Conservation (phyloP, 2,113 vertebrate genomes). For the human (Homo sapiens) region DNA sequence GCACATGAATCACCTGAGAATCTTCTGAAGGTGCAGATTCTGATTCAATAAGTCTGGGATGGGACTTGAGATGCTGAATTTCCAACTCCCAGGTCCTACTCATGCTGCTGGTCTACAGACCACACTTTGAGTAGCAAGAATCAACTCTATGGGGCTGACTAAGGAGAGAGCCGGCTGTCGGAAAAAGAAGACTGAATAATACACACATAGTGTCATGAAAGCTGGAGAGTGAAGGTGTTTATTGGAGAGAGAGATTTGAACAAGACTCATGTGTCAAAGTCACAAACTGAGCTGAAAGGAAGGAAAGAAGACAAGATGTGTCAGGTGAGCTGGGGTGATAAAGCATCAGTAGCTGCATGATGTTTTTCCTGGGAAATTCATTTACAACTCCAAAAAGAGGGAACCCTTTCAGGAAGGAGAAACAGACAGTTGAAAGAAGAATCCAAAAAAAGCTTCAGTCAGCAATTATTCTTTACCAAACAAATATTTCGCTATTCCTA, state of each 20-base stretch:
- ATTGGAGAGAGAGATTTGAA: not conserved
- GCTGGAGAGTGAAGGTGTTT: not conserved
- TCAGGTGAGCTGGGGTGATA: not conserved
- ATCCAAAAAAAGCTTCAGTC: not conserved
- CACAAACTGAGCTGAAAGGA: not conserved
- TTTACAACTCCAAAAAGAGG: not conserved
- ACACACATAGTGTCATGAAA: not conserved
- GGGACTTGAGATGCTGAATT: not conserved
- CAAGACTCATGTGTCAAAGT: not conserved
- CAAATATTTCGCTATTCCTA: not conserved
- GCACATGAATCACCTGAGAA: not conserved
- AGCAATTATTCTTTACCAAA: not conserved
- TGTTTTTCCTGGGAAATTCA: not conserved
- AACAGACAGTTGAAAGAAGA: conserved; percentile 1
- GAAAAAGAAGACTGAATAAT: not conserved
- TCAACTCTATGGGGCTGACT: not conserved
- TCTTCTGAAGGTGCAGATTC: not conserved
- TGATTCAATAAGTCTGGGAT: not conserved
- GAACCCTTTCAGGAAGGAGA: not conserved
- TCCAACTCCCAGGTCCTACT: not conserved
- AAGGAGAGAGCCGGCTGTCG: not conserved
- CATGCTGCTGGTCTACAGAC: not conserved
- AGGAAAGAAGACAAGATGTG: not conserved
- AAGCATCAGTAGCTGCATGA: not conserved
- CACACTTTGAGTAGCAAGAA: not conserved